Percentiles rank a stretch among this genome's conserved stretches.
Evolutionary conservation across 2,888 invertebrate genomes (phyloP).

Genomic region (Muschampia plurimacula): DNA sequence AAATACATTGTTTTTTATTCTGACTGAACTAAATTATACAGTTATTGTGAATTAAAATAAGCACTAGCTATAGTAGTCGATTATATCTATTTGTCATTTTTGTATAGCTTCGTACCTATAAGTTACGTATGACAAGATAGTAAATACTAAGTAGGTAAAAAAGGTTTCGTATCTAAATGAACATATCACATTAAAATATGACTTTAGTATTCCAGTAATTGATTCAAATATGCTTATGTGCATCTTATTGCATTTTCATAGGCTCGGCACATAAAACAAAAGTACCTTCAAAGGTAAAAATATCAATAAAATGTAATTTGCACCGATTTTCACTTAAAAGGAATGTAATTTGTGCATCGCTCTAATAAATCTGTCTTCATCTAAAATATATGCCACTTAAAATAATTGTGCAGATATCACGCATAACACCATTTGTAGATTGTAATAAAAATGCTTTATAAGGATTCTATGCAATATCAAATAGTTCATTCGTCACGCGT

Average conservation of each 20-base stretch:
- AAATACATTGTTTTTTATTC: too few species aligned
- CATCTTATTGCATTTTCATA: neutral
- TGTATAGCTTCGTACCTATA: too few species aligned
- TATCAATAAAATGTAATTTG: slow-evolving; percentile 25
- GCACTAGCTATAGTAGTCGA: too few species aligned
- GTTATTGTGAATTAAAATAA: too few species aligned
- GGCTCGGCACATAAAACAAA: slow-evolving; percentile 7
- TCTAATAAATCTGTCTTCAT: slow-evolving; percentile 37
- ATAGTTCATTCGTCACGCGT: slow-evolving; percentile 26
- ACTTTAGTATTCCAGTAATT: neutral
- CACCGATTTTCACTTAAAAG: neutral
- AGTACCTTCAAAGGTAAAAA: slow-evolving; percentile 21
- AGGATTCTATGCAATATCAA: slow-evolving; percentile 32
- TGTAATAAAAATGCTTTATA: slow-evolving; percentile 35
- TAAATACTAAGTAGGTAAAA: too few species aligned
- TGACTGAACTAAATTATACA: too few species aligned
- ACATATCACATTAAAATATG: neutral
- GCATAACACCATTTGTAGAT: slow-evolving; percentile 32
- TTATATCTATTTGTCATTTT: too few species aligned
- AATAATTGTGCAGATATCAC: slow-evolving; percentile 22
- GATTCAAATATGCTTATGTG: neutral
- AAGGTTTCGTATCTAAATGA: neutral
- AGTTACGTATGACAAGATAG: too few species aligned
- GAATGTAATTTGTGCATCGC: slow-evolving; percentile 20
- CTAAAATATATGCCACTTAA: slow-evolving; percentile 30